Evolutionary conservation across 2,888 invertebrate genomes (phyloP).

Genomic region (Parnassius smintheus): DNA sequence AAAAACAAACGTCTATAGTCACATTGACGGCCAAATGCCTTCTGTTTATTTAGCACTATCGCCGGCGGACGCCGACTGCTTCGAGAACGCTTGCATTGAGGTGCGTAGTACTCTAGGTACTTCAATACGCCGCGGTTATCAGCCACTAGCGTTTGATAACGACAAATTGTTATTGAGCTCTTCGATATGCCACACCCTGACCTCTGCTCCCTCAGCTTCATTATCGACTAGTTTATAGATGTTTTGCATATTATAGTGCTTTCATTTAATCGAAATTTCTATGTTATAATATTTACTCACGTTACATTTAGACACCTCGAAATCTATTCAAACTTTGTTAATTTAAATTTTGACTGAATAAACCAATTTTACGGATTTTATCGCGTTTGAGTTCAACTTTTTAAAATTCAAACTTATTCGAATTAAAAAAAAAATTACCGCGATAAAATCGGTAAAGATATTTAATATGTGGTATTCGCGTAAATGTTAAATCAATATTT

Average conservation of each 20-base stretch:
- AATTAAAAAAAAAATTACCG: too few species aligned
- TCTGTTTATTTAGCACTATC: slow-evolving; percentile 8
- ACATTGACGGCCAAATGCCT: not conserved
- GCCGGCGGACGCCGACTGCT: not conserved
- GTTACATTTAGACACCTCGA: too few species aligned
- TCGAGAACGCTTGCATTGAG: slow-evolving; percentile 12
- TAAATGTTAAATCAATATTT: too few species aligned
- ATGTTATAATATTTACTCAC: too few species aligned
- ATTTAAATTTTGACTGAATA: too few species aligned
- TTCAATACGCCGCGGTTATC: slow-evolving; percentile 25
- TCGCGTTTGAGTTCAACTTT: too few species aligned
- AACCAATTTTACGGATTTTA: too few species aligned
- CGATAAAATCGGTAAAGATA: too few species aligned
- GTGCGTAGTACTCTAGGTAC: slow-evolving; percentile 4
- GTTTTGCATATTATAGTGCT: not conserved
- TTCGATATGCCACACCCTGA: slow-evolving; percentile 20
- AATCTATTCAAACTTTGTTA: too few species aligned
- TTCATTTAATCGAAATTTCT: not conserved
- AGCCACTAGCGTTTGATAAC: slow-evolving; percentile 27
- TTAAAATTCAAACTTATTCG: too few species aligned
- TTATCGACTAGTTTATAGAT: slow-evolving; percentile 16
- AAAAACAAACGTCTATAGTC: not conserved
- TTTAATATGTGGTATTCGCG: too few species aligned
- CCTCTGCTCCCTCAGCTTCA: slow-evolving; percentile 8
- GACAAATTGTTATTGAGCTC: slow-evolving; percentile 33